Evolutionary conservation across 2,888 invertebrate species (phyloP), one percentile per base, ranked within the genome.

Genomic region (Drosophila helvetica): DNA sequence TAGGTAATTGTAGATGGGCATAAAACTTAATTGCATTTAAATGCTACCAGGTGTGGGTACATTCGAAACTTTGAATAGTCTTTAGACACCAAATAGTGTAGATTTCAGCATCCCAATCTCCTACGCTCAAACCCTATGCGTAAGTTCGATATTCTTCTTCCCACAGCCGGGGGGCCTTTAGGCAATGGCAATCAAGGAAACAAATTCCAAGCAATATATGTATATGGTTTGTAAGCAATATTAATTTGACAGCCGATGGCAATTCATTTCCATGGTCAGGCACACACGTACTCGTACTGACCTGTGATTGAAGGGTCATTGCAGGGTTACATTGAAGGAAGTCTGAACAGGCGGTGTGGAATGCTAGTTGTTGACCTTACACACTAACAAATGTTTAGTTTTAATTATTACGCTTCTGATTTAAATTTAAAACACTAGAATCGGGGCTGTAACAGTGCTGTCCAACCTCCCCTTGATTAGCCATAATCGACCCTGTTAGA

Each of bases 11-110:
- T 71, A 72, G 52, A 70, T 62, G 73, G 62, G 71, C 80, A 86
- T 77, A 74, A 77, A 86, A 86, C 77, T 79, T 86, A 80, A 80
- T 80, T 86, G 86, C 79, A 79, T 79, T 81, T 79, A 69, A 85
- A 85, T 79, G 66, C 45, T 3, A 19, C 5, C 9, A 46, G 66
- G 69, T 50, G 69, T 45, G 68, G 66, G 33, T 56, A 38, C 57
- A n/a, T 10, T 45, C 15, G 42, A 48, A 48, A 17, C 33, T 42
- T n/a, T n/a, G 19, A 38, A 54, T 25, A 8, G 27, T 8, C 8
- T 8, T 7, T 2, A 15, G 12, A 5, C 33, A 5, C 12, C 33
- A 6, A 12, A 12, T 12, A 12, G 33, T 12, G 12, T 3, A 12
- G 33, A 33, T 33, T 12, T 12, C 5, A 33, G 33, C 33, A 33